Base-by-base conservation (phyloP, 1,140 invertebrate species). In the Meloidogyne floridensis region DNA sequence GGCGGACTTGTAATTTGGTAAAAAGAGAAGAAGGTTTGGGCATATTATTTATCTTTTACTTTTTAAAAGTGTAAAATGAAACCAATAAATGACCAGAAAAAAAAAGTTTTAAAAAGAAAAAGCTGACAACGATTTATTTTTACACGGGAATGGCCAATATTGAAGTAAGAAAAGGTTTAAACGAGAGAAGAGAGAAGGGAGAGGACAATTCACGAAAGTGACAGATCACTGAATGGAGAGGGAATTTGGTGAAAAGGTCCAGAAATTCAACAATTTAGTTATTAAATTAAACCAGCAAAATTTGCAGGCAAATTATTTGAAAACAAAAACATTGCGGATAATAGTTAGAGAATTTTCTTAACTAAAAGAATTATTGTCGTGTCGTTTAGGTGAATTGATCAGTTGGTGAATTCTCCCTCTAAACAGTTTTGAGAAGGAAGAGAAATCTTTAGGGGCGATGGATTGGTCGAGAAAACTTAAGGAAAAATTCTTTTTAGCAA, bases 1-100 rank as follows among this genome's bases (percentile, higher is more conserved):
- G 80, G 11, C 73, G 73, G 65, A 83, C 74, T 82, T 84, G 82
- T 13, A 83, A 51, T 84, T 83, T 83, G 20, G 82, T 83, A 72
- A 83, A 83, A 83, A 20, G 77, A 43, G n/a, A 80, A 80, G 75
- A 83, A 84, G 20, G 43, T 9, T 83, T 85, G 4, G 82, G 82
- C 82, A 83, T 83, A 80, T 72, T 65, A 8, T 42, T 47, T 53
- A 69, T 3, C 3, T n/a, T 72, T 65, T 5, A 43, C 18, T n/a
- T 77, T 11, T 10, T n/a, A 65, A 11, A 42, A 47, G 65, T 79
- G 65, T 69, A 70, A 59, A 65, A 70, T 70, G 76, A 79, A 42
- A 47, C 65, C 43, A 71, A 71, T 72, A 47, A 47, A 79, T 42
- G 59, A 51, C 18, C 54, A 51, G 75, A 20, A 20, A 20, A 72